Conservation (phyloP, 2,888 invertebrate genomes). For the Sinohyriopsis cumingii region DNA sequence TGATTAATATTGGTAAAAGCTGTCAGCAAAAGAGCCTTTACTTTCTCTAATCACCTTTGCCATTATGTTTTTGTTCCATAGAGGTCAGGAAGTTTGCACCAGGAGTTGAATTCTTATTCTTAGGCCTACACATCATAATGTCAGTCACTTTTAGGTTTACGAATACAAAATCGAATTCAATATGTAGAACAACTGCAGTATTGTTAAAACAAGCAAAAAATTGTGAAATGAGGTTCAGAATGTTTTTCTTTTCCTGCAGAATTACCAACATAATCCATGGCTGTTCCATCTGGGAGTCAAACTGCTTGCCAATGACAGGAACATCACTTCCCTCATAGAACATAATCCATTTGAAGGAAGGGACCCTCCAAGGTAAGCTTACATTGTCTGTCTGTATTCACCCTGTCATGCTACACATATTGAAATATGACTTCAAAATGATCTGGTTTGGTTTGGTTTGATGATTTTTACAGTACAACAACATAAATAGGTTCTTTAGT, state of each 20-base stretch:
- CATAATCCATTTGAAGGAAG: conserved; percentile 70
- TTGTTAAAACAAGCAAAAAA: too few species aligned
- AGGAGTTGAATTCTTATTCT: too few species aligned
- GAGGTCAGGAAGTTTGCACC: too few species aligned
- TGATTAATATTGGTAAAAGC: too few species aligned
- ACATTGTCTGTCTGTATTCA: neutral
- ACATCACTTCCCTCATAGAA: conserved; percentile 61
- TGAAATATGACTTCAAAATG: neutral
- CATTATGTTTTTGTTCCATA: too few species aligned
- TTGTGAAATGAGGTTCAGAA: neutral
- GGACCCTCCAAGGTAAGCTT: conserved; percentile 67
- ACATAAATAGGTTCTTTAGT: too few species aligned
- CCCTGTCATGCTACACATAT: neutral
- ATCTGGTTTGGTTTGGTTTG: neutral
- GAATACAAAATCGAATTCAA: too few species aligned
- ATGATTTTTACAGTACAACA: neutral
- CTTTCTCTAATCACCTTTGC: too few species aligned
- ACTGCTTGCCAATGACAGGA: conserved; percentile 68
- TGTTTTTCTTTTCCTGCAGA: conserved; percentile 52
- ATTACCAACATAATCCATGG: conserved; percentile 71
- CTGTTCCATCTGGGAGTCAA: conserved; percentile 70
- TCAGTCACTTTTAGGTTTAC: too few species aligned
- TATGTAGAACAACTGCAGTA: too few species aligned
- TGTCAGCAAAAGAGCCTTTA: too few species aligned
- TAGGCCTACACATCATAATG: too few species aligned